Conservation (phyloP, 2,113 vertebrate genomes). For the Melanostigma gelatinosum region DNA sequence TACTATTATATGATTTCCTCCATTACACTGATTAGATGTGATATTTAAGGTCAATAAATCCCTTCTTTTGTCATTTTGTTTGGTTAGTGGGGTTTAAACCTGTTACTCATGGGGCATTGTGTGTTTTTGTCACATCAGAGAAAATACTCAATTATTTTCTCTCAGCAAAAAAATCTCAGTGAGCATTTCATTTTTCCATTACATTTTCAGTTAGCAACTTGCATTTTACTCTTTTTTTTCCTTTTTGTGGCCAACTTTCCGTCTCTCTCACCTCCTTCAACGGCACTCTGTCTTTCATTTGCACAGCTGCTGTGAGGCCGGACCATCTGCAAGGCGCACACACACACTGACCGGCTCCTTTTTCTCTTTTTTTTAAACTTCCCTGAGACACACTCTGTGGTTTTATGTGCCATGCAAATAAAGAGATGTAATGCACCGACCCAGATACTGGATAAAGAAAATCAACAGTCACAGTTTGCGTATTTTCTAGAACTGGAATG, state of each 20-base stretch:
- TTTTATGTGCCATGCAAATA: conserved; percentile 52
- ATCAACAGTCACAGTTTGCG: conserved; percentile 22
- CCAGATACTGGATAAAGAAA: conserved; percentile 40
- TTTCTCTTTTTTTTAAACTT: background rate
- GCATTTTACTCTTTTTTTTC: conserved; percentile 70
- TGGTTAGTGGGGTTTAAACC: background rate
- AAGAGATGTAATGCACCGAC: conserved; percentile 38
- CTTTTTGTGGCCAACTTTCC: conserved; percentile 80
- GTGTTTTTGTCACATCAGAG: conserved; percentile 33
- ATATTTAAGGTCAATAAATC: background rate
- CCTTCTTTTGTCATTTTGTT: background rate
- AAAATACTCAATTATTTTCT: conserved; percentile 58
- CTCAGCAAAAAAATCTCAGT: conserved; percentile 40
- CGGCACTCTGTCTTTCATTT: conserved; percentile 79
- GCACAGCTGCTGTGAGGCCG: conserved; percentile 77
- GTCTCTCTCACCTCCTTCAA: conserved; percentile 71
- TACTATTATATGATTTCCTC: background rate
- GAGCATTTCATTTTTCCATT: conserved; percentile 71
- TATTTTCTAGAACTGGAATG: conserved; percentile 20
- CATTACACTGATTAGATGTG: background rate
- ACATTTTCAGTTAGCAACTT: conserved; percentile 72
- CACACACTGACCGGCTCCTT: conserved; percentile 54
- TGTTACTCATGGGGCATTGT: conserved; percentile 9
- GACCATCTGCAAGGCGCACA: conserved; percentile 71
- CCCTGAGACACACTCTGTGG: conserved; percentile 44